phyloP scores from a whole-genome alignment of 2,888 invertebrate species.

The Thera britannica region DNA sequence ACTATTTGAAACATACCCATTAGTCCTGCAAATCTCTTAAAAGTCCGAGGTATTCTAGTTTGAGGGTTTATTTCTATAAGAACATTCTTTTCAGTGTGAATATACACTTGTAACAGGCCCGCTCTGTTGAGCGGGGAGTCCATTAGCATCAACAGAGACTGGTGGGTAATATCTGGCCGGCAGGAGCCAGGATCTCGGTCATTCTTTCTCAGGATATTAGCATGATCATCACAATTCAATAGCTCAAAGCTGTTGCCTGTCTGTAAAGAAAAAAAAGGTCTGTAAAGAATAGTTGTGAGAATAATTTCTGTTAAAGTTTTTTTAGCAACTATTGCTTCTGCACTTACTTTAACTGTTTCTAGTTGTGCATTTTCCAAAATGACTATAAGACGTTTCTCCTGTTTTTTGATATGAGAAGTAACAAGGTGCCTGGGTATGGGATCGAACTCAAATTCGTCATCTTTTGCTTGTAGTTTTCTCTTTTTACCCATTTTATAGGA shows the following conservation, averaged over 20 bases:
- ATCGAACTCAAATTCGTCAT: slow-evolving; percentile 91
- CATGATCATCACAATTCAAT: slow-evolving; percentile 97
- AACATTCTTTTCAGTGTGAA: slow-evolving; percentile 96
- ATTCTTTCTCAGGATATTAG: slow-evolving; percentile 92
- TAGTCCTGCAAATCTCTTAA: slow-evolving; percentile 97
- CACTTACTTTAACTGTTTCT: slow-evolving; percentile 95
- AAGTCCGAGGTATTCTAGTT: slow-evolving; percentile 98
- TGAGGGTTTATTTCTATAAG: slow-evolving; percentile 98
- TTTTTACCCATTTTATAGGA: slow-evolving; percentile 72
- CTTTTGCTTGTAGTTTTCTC: slow-evolving; percentile 76
- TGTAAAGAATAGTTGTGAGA: slow-evolving; percentile 57
- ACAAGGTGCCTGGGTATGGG: slow-evolving; percentile 91
- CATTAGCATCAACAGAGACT: slow-evolving; percentile 98
- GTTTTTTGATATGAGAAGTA: slow-evolving; percentile 90
- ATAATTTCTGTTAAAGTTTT: background rate
- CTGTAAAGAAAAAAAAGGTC: slow-evolving; percentile 85
- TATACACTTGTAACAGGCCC: slow-evolving; percentile 97
- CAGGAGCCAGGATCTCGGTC: slow-evolving; percentile 94
- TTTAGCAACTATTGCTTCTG: background rate
- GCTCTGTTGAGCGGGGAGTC: slow-evolving; percentile 99
- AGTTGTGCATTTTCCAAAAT: slow-evolving; percentile 97
- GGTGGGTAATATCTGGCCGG: slow-evolving; percentile 98
- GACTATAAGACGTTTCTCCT: slow-evolving; percentile 96
- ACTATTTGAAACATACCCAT: slow-evolving; percentile 89
- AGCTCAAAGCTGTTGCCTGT: slow-evolving; percentile 94